Conservation (phyloP, 1,140 invertebrate genomes). For the Nasonia vitripennis region DNA sequence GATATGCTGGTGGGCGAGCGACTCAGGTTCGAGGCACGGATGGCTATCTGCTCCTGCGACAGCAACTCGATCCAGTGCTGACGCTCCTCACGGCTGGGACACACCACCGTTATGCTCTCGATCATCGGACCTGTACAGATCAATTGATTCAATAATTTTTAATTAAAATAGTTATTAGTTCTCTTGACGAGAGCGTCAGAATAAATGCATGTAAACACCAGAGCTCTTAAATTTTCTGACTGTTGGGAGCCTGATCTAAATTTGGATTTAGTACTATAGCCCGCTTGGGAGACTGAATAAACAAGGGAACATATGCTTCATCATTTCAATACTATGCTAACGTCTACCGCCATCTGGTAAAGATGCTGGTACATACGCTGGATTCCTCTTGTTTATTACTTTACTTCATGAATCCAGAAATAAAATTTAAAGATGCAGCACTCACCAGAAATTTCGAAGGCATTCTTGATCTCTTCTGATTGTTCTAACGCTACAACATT, state of each 20-base stretch:
- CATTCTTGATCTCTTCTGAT: constrained; percentile 87
- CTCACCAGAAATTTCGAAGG: constrained; percentile 91
- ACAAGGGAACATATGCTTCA: not conserved
- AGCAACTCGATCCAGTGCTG: constrained; percentile 91
- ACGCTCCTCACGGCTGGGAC: constrained; percentile 88
- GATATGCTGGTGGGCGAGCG: constrained; percentile 56
- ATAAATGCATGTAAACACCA: too few species aligned
- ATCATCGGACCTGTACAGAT: constrained; percentile 85
- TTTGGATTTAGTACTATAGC: not conserved
- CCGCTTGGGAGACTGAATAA: not conserved
- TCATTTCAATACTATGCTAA: not conserved
- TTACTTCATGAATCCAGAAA: not conserved
- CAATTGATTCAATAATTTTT: not conserved
- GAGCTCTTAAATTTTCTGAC: not conserved
- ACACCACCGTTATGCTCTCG: constrained; percentile 90
- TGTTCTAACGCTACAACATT: constrained; percentile 86
- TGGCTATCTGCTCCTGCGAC: constrained; percentile 78
- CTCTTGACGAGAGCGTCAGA: too few species aligned
- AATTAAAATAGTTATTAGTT: too few species aligned
- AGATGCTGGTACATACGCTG: not conserved
- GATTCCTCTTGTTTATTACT: not conserved
- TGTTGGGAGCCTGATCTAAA: not conserved
- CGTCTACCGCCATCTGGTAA: not conserved
- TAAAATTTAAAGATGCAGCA: not conserved
- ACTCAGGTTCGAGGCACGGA: constrained; percentile 53